Evolutionary conservation across 2,113 vertebrate genomes (phyloP), one percentile per base, ranked within the genome.

Genomic region (Phyllopteryx taeniolatus): DNA sequence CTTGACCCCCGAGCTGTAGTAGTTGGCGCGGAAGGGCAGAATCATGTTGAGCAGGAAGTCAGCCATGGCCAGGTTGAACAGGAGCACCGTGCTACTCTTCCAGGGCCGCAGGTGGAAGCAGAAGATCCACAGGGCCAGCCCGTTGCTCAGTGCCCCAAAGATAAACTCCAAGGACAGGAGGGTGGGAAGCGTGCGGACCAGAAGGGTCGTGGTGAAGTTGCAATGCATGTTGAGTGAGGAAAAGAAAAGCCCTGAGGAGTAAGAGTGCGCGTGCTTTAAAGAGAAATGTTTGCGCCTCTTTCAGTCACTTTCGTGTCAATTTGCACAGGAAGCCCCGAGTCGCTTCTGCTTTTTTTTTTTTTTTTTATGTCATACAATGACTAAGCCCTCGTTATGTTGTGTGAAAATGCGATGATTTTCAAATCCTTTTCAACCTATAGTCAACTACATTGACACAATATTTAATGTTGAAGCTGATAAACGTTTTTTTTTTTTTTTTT

Each of bases 51-150:
- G 78, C 62, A 92, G 79, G 43, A 87, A 88, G 39, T 88, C 90
- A 0, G 90, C 42, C 0, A 86, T 7, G 4, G 77, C 83, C 83
- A 91, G 79, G 75, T 88, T 85, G 74, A 92, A 81, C 71, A 93
- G 86, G 11, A 87, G 75, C 51, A 86, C 73, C 0, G 82, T 79
- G 47, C 89, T 86, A 12, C 79, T 86, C 69, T 92, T 93, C 89
- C 90, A 93, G 17, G 82, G 87, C 76, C 81, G 89, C 79, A 91
- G 42, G 39, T 74, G 75, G 79, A 85, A 88, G 73, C 74, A 82
- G 83, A 92, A 87, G 13, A 88, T 83, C 87, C 90, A 90, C 0
- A 86, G 87, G 2, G 88, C 87, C 11, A 91, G 63, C 2, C 79
- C 83, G 6, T 91, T 92, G 27, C 86, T 90, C 39, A 81, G 35